Evolutionary conservation across 2,888 invertebrate genomes (phyloP).

Genomic region (Ypsolopha sequella): DNA sequence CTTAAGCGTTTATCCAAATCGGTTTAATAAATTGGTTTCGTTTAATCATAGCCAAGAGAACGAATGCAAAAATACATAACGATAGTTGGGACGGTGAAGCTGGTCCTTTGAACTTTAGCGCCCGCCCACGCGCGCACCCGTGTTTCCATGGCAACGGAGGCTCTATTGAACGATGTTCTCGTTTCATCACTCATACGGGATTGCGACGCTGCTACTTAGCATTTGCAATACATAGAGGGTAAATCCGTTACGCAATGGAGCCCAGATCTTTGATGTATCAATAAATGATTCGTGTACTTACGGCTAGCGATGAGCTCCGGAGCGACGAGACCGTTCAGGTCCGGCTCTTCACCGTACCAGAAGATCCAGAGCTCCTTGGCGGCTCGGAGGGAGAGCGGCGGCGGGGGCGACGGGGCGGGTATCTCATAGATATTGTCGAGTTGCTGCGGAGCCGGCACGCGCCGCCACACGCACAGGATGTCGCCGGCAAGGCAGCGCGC

Average conservation of each 20-base stretch:
- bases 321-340: conserved; percentile 85
- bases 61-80: too few relatives aligned
- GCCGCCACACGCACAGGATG: conserved; percentile 98
- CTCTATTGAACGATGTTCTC: background rate
- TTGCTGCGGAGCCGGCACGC: conserved; percentile 75
- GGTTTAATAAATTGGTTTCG: too few relatives aligned
- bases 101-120: background rate
- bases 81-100: too few relatives aligned
- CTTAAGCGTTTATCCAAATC: too few relatives aligned
- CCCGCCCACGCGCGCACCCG: background rate
- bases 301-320: conserved; percentile 88
- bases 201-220: background rate
- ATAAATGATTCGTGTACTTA: conserved; percentile 66
- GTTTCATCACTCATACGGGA: background rate
- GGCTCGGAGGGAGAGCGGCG: conserved; percentile 85
- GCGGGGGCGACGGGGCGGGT: conserved; percentile 70
- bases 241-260: too few relatives aligned
- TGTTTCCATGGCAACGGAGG: conserved; percentile 2
- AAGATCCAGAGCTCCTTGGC: conserved; percentile 99
- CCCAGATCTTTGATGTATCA: background rate
- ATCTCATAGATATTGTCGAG: conserved; percentile 56
- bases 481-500: conserved; percentile 93
- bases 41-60: too few relatives aligned
- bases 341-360: conserved; percentile 99
- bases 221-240: background rate